Conservation (phyloP, 30 jellyfish, hydroid and myxozoan species). For the Clytia hemisphaerica region DNA sequence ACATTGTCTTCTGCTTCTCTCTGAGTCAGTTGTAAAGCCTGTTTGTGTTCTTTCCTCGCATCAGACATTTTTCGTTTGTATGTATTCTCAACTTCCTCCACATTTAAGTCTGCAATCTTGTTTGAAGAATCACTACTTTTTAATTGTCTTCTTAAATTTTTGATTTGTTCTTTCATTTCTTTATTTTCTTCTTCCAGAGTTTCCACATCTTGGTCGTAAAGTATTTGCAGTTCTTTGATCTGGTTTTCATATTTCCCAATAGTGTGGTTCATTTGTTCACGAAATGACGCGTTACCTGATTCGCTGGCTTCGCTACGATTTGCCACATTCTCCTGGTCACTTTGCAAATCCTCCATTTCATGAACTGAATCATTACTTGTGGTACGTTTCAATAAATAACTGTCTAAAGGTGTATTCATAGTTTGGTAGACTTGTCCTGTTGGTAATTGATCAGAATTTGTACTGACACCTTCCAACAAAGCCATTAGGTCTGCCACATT, state of each 20-base stretch:
- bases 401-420: slow-evolving; percentile 11
- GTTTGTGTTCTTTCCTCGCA: slow-evolving; percentile 45
- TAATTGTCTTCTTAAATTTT: background rate
- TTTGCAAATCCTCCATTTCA: slow-evolving; percentile 14
- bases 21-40: background rate
- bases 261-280: slow-evolving; percentile 45
- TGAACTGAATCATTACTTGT: slow-evolving; percentile 20
- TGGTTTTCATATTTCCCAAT: slow-evolving; percentile 34
- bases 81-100: slow-evolving; percentile 41
- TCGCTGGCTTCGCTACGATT: slow-evolving; percentile 19
- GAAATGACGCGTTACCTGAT: slow-evolving; percentile 34
- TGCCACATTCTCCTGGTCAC: slow-evolving; percentile 9
- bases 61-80: slow-evolving; percentile 54
- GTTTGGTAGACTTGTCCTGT: slow-evolving; percentile 13
- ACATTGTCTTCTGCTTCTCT: background rate
- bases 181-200: slow-evolving; percentile 38
- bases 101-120: slow-evolving; percentile 31
- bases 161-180: slow-evolving; percentile 1
- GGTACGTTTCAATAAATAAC: background rate
- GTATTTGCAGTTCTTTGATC: slow-evolving; percentile 46
- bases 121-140: background rate
- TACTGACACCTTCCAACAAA: slow-evolving; percentile 29
- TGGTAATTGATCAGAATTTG: slow-evolving; percentile 27
- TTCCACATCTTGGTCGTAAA: slow-evolving; percentile 25
- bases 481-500: slow-evolving; percentile 3